phyloP scores from a whole-genome alignment of 1,140 invertebrate genomes.

The Phortica variegata region DNA sequence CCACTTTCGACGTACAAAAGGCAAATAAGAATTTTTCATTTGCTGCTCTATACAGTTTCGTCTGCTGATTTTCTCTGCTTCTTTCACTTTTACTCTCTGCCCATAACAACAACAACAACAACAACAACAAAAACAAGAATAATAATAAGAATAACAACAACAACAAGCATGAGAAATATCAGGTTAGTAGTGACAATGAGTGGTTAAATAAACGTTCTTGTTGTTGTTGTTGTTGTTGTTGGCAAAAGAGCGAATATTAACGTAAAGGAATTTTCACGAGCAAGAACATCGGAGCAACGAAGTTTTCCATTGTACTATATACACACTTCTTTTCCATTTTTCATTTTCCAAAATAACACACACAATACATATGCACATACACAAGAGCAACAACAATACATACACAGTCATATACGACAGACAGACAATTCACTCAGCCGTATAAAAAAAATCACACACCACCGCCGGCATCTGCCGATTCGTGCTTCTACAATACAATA shows the following conservation, averaged over 20 bases:
- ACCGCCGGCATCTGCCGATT: neutral
- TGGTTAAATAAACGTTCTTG: constrained; percentile 4
- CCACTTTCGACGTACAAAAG: constrained; percentile 50
- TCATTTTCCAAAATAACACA: constrained; percentile 41
- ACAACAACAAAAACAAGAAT: too few species aligned
- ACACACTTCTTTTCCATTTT: constrained; percentile 55
- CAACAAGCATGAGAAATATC: constrained; percentile 39
- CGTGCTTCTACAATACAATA: too few species aligned
- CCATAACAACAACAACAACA: too few species aligned
- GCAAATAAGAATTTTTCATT: constrained; percentile 47
- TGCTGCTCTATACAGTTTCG: constrained; percentile 17
- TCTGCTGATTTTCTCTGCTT: constrained; percentile 13
- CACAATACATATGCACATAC: too few species aligned
- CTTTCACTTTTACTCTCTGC: constrained; percentile 25
- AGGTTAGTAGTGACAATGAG: constrained; percentile 15
- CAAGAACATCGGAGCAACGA: neutral
- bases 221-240: constrained; percentile 16
- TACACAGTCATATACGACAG: constrained; percentile 10
- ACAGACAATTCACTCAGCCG: constrained; percentile 10
- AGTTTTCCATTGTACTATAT: constrained; percentile 53
- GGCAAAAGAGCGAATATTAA: constrained; percentile 13
- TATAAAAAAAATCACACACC: constrained; percentile 10
- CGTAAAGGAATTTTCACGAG: too few species aligned
- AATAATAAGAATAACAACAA: too few species aligned
- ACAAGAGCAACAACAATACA: constrained; percentile 3